phyloP scores from a whole-genome alignment of 2,113 vertebrate genomes.

The Elachura formosa region DNA sequence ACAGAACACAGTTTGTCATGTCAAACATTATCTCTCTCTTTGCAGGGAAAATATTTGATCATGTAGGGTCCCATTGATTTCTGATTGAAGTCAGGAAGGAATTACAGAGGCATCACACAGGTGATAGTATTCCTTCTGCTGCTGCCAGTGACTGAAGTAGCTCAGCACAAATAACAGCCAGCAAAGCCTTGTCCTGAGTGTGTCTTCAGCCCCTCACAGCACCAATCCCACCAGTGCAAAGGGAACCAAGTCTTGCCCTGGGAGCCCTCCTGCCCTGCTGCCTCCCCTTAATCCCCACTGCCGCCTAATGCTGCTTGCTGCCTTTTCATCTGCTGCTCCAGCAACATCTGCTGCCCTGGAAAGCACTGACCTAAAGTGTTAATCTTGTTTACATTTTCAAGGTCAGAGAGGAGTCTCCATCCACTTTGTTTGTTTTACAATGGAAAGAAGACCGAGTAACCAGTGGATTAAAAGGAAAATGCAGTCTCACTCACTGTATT shows the following conservation, averaged over 20 bases:
- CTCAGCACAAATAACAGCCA: not conserved
- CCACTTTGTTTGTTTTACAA: not conserved
- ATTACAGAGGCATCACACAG: not conserved
- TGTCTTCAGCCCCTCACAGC: not conserved
- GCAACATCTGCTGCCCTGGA: constrained; percentile 35
- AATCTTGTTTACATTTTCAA: constrained; percentile 61
- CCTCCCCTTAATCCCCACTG: not conserved
- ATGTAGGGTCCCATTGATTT: not conserved
- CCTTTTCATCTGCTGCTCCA: constrained; percentile 1
- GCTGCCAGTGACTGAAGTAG: not conserved
- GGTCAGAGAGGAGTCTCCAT: constrained; percentile 29
- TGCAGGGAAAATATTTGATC: constrained; percentile 35
- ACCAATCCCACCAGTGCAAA: not conserved
- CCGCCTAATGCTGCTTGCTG: not conserved
- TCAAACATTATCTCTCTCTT: constrained; percentile 24
- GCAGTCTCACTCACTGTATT: not conserved
- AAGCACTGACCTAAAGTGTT: constrained; percentile 52
- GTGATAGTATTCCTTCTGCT: not conserved
- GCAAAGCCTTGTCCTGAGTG: not conserved
- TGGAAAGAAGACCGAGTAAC: not conserved
- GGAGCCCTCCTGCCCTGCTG: not conserved
- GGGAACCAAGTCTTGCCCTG: not conserved
- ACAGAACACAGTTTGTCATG: not conserved
- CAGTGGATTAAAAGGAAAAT: not conserved
- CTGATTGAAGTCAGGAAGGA: constrained; percentile 15